Evolutionary conservation across 2,888 invertebrate species (phyloP), one percentile per base, ranked within the genome.

Genomic region (Harpalus rufipes): DNA sequence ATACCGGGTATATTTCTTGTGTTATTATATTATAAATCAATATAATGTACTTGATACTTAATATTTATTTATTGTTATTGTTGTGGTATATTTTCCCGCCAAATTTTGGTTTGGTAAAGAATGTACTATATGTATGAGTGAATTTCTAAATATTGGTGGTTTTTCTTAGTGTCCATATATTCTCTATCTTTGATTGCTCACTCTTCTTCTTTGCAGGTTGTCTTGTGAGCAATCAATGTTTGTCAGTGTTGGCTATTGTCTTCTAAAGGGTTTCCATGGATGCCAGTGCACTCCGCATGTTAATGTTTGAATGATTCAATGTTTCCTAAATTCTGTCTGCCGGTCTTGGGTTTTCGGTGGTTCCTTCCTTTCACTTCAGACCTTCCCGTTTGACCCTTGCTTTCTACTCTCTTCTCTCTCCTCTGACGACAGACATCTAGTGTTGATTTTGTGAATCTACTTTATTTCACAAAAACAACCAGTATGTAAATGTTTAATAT

Each of bases 221-320:
- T 25, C 82, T 58, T 74, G 82, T 82, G 82, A 82, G 58, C 72
- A 74, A 74, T 74, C 83, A 83, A 74, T 76, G 83, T 74, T 82
- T 78, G 72, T 44, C 72, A 74, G 21, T 74, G 72, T 74, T 72
- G 72, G 72, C 72, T 72, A 72, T 72, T 72, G 72, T 72, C 78
- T 78, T 78, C 78, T 78, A 78, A 56, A 56, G 25, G 72, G 56
- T 78, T 78, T 78, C 78, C 72, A 74, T 78, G 78, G 59, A 76
- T 78, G 78, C 21, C 21, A 78, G 39, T 80, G 80, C 80, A 80
- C 80, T 61, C 18, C 59, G 80, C 80, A 80, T 80, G 80, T 80
- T 39, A 58, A 39, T 80, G 80, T 80, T 61, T 59, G 59, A 39
- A 80, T 80, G 80, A 59, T 39, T 78, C 72, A 74, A 74, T 78